phyloP scores from a whole-genome alignment of 2,888 invertebrate genomes.

The Dusona sp. region DNA sequence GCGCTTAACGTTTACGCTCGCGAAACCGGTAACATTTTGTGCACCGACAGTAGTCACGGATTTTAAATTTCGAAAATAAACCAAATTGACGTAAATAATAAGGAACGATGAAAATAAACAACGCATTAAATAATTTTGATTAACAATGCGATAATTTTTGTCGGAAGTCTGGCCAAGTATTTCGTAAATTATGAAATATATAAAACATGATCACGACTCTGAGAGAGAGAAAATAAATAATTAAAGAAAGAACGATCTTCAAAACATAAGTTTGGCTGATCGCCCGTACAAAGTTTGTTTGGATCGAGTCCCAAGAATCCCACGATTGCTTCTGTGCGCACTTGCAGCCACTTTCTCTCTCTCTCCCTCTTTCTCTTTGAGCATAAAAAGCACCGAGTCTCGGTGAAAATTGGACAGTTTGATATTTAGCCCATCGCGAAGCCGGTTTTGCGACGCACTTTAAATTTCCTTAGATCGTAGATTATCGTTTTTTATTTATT shows the following conservation, averaged over 20 bases:
- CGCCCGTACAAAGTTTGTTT: constrained; percentile 75
- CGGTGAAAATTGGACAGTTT: constrained; percentile 71
- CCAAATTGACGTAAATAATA: too few species aligned
- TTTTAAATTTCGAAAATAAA: too few species aligned
- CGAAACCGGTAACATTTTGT: too few species aligned
- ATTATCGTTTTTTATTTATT: constrained; percentile 2
- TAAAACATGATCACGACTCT: not conserved
- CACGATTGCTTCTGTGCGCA: constrained; percentile 71
- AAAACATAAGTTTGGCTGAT: constrained; percentile 55
- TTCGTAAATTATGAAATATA: constrained; percentile 25
- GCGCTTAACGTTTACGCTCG: too few species aligned
- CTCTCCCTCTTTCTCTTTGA: not conserved
- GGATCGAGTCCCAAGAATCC: constrained; percentile 75
- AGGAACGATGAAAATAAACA: not conserved
- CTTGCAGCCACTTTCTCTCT: constrained; percentile 71
- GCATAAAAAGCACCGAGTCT: constrained; percentile 69
- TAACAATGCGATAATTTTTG: constrained; percentile 4
- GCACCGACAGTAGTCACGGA: too few species aligned
- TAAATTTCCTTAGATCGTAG: constrained; percentile 17
- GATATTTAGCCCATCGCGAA: constrained; percentile 57
- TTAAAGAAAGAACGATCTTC: constrained; percentile 27
- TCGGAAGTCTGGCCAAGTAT: constrained; percentile 38
- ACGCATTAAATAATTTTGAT: not conserved
- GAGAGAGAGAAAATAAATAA: not conserved
- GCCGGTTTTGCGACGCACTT: constrained; percentile 28